Conservation (phyloP, 2,888 invertebrate species). For the Bombylius major region DNA sequence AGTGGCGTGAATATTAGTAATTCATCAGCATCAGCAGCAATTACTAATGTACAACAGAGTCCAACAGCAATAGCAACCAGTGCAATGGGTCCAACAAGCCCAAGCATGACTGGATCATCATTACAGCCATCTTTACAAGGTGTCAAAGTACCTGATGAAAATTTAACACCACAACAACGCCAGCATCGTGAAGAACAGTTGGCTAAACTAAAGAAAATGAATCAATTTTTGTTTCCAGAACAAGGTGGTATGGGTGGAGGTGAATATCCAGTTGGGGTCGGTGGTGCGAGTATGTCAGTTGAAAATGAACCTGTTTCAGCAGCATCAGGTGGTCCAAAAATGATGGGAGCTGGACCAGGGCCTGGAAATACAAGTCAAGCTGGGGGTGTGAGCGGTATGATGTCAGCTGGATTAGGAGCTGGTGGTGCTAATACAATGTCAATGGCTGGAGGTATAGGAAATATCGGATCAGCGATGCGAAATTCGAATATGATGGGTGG, state of each 20-base stretch:
- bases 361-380: neutral
- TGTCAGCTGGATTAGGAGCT: neutral
- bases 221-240: slow-evolving; percentile 84
- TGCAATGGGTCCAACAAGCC: slow-evolving; percentile 37
- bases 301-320: slow-evolving; percentile 10
- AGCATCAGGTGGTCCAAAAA: slow-evolving; percentile 8
- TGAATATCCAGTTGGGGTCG: slow-evolving; percentile 10
- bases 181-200: slow-evolving; percentile 88
- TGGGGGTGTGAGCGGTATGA: neutral
- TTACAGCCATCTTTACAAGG: slow-evolving; percentile 53
- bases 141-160: slow-evolving; percentile 90
- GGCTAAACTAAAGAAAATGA: slow-evolving; percentile 80
- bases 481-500: slow-evolving; percentile 30
- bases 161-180: slow-evolving; percentile 89
- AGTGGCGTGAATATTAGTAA: slow-evolving; percentile 1
- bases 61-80: slow-evolving; percentile 6
- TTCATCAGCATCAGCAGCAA: neutral
- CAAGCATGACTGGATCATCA: slow-evolving; percentile 34
- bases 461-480: slow-evolving; percentile 7
- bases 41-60: slow-evolving; percentile 5
- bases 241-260: slow-evolving; percentile 31
- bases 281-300: slow-evolving; percentile 8
- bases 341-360: slow-evolving; percentile 1
- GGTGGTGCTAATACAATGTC: slow-evolving; percentile 30
- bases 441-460: slow-evolving; percentile 27